phyloP scores from a whole-genome alignment of 2,113 vertebrate species.

The Nycticorax nycticorax region DNA sequence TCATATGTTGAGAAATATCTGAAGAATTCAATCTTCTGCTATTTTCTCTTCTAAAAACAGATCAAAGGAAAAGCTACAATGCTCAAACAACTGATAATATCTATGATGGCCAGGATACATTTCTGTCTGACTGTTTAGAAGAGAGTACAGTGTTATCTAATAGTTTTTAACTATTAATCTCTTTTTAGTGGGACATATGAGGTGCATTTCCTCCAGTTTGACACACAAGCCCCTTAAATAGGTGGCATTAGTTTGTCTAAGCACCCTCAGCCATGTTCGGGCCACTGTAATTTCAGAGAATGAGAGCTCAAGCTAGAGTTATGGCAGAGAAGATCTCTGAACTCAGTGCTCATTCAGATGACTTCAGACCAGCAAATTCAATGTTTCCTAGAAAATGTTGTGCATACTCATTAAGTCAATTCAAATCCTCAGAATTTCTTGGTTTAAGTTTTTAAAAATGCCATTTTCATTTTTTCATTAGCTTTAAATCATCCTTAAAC shows the following conservation, averaged over 20 bases:
- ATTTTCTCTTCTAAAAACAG: neutral
- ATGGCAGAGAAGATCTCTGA: neutral
- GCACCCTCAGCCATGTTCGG: neutral
- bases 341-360: neutral
- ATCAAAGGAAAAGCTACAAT: neutral
- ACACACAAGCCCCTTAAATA: neutral
- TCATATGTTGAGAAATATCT: neutral
- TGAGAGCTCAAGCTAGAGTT: neutral
- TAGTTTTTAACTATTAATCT: neutral
- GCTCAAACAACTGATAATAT: neutral
- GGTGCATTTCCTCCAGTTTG: neutral
- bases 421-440: neutral
- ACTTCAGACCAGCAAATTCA: neutral
- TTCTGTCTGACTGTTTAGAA: neutral
- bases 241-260: neutral
- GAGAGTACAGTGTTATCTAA: neutral
- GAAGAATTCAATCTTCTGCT: neutral
- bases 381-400: neutral
- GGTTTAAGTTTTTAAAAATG: neutral
- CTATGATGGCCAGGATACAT: neutral
- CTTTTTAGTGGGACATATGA: neutral
- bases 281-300: neutral
- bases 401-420: neutral
- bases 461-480: slow-evolving; percentile 10
- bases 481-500: slow-evolving; percentile 17